Evolutionary conservation across 2,797 vertebrate species (phyloP).

Genomic region (Scolopax bukidnonensis): DNA sequence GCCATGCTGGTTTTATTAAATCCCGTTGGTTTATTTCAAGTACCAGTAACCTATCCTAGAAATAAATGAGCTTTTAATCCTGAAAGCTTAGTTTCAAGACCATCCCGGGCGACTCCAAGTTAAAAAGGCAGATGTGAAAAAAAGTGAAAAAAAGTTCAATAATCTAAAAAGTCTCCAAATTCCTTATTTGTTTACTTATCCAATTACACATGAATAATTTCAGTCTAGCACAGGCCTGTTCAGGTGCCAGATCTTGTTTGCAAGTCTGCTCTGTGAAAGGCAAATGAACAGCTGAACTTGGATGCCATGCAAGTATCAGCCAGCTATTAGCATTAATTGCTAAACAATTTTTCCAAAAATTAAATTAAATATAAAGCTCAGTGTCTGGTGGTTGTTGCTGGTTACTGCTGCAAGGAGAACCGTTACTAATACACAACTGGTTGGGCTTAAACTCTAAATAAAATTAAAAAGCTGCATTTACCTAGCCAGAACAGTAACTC

Average conservation of each 20-base stretch:
- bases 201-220: slow-evolving; percentile 59
- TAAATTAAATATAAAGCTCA: not conserved
- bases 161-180: slow-evolving; percentile 57
- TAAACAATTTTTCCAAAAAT: not conserved
- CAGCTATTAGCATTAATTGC: not conserved
- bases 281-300: slow-evolving; percentile 34
- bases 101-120: not conserved
- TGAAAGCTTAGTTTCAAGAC: not conserved
- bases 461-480: not conserved
- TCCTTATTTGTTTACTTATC: slow-evolving; percentile 71
- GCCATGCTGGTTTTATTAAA: not conserved
- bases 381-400: not conserved
- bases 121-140: not conserved
- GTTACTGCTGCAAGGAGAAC: not conserved
- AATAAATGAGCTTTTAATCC: not conserved
- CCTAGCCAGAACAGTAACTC: not conserved
- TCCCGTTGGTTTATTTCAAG: not conserved
- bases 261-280: slow-evolving; percentile 60
- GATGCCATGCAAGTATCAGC: not conserved
- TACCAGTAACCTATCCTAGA: not conserved
- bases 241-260: slow-evolving; percentile 60
- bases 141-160: not conserved
- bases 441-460: not conserved
- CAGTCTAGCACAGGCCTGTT: slow-evolving; percentile 71
- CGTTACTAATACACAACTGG: not conserved